A percentile compares a stretch with the other conserved stretches of the same genome.
Evolutionary conservation across 2,888 invertebrate species (phyloP).

Genomic region (Branchellion lobata): DNA sequence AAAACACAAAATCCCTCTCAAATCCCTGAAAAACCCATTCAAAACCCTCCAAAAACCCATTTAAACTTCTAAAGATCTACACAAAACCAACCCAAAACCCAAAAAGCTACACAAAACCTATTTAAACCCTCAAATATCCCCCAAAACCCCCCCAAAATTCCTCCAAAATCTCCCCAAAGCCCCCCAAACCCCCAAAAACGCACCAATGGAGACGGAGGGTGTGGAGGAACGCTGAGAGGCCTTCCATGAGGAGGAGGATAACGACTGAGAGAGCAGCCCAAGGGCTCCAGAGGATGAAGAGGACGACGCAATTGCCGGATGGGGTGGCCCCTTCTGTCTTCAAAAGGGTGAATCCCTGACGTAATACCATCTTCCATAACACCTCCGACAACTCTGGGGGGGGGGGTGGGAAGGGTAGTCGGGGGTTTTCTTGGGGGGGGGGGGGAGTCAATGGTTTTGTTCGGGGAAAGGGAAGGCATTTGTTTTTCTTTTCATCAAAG

Average conservation of each 20-base stretch:
- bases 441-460: too few relatives aligned
- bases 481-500: too few relatives aligned
- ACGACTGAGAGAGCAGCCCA: conserved; percentile 90
- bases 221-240: conserved; percentile 95
- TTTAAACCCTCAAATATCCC: too few relatives aligned
- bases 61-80: too few relatives aligned
- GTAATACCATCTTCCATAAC: conserved; percentile 79
- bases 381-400: conserved; percentile 80
- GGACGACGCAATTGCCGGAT: conserved; percentile 66
- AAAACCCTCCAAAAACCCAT: too few relatives aligned
- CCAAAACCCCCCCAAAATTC: background rate
- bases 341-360: conserved; percentile 70
- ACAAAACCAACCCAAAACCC: too few relatives aligned
- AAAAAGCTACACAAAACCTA: too few relatives aligned
- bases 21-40: too few relatives aligned
- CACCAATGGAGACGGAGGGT: conserved; percentile 97
- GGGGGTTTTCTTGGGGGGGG: too few relatives aligned
- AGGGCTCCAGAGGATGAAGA: conserved; percentile 84
- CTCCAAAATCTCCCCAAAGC: background rate
- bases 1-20: too few relatives aligned
- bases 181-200: conserved; percentile 54
- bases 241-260: conserved; percentile 97
- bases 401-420: background rate
- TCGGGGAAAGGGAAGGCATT: too few relatives aligned
- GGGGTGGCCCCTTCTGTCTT: conserved; percentile 69